phyloP scores from a whole-genome alignment of 2,888 invertebrate genomes.

The Cryptus viduatorius region DNA sequence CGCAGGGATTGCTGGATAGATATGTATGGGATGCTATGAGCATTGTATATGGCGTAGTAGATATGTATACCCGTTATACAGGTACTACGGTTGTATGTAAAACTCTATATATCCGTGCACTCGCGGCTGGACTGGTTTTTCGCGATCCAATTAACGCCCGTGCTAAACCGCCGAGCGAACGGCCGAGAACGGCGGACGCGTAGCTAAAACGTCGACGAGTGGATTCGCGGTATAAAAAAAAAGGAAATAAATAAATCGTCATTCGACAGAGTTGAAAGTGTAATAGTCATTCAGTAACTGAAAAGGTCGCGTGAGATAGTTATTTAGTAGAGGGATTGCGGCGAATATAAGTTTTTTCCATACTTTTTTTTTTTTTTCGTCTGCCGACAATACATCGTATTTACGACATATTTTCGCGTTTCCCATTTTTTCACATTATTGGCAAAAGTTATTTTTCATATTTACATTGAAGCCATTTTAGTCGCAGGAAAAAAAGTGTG shows the following conservation, averaged over 20 bases:
- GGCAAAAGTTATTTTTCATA: no score
- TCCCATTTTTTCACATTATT: no score
- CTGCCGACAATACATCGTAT: not conserved
- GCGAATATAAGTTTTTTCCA: not conserved
- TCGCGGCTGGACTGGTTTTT: conserved; percentile 56
- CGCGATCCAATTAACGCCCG: conserved; percentile 66
- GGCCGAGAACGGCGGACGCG: conserved; percentile 41
- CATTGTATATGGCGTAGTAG: not conserved
- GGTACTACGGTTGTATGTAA: conserved; percentile 20
- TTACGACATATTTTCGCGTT: no score
- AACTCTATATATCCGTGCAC: conserved; percentile 19
- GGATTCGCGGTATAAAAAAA: conserved; percentile 13
- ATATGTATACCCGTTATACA: conserved; percentile 9
- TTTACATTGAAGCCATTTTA: no score
- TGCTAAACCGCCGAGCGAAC: conserved; percentile 21
- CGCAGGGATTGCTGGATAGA: conserved; percentile 57
- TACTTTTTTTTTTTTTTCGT: not conserved
- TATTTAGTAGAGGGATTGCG: conserved; percentile 23
- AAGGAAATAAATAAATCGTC: conserved; percentile 53
- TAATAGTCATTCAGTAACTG: conserved; percentile 43
- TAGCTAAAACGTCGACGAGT: conserved; percentile 25
- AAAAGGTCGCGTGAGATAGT: conserved; percentile 27
- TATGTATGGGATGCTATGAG: conserved; percentile 25
- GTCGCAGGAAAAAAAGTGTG: no score
- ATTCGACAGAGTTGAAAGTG: conserved; percentile 63